Conservation (phyloP, 92 coral and sea anemone species). For the Nematostella vectensis region DNA sequence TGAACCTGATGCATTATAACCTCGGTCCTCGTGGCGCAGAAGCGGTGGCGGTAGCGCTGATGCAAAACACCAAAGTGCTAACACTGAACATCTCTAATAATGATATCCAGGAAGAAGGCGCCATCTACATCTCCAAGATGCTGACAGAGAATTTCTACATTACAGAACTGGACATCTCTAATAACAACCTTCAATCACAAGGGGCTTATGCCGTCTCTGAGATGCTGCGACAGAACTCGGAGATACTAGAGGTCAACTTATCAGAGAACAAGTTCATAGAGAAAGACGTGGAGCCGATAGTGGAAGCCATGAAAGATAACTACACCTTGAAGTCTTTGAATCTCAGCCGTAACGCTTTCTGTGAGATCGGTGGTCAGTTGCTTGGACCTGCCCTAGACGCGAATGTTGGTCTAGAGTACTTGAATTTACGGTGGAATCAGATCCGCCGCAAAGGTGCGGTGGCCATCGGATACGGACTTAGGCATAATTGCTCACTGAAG, state of each 20-base stretch:
- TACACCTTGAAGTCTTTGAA: conserved; percentile 79
- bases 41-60: conserved; percentile 82
- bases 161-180: conserved; percentile 81
- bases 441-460: conserved; percentile 82
- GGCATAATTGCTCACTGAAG: conserved; percentile 68
- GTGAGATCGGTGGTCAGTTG: conserved; percentile 73
- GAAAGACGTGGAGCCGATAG: conserved; percentile 86
- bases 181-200: conserved; percentile 74
- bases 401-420: conserved; percentile 80
- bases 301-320: conserved; percentile 85
- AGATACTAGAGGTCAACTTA: conserved; percentile 73
- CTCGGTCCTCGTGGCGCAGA: conserved; percentile 86
- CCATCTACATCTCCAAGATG: conserved; percentile 86
- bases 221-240: conserved; percentile 77
- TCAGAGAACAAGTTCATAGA: conserved; percentile 65
- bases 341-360: conserved; percentile 73
- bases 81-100: conserved; percentile 66
- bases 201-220: conserved; percentile 94
- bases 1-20: conserved; percentile 67
- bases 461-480: conserved; percentile 65
- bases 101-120: conserved; percentile 77
- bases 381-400: conserved; percentile 88
- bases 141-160: conserved; percentile 85
- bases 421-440: conserved; percentile 87
- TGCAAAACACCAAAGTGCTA: conserved; percentile 62